Base-by-base conservation (phyloP, 2,888 invertebrate species). In the Drosophila acutilabella region DNA sequence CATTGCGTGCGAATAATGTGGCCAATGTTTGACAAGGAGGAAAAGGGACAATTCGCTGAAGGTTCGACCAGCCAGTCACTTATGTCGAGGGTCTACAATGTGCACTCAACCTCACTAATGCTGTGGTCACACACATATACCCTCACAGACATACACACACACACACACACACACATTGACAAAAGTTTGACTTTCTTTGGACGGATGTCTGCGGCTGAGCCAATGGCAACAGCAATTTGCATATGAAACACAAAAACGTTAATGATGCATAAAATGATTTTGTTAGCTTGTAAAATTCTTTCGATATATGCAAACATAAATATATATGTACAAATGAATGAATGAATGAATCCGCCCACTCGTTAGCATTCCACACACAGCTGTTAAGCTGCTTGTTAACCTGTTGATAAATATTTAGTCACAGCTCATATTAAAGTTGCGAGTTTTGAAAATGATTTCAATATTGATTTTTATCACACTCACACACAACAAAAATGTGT, bases 241-340 rank as follows among this genome's bases (percentile, higher is more conserved):
- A 85, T 85, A 85, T 85, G 88, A 89, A 89, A 84, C 81, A 89
- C 89, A 84, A 81, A 87, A 87, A 81, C 85, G 81, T 89, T 89
- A 85, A 85, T 85, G 85, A 85, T 89, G 85, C 85, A 81, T 73
- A 81, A 85, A 85, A 85, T 85, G 72, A 89, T 89, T 85, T 87
- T 85, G 89, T 87, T 85, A 87, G 88, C 89, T 84, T 89, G 81
- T 81, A 80, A 87, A 87, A 89, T 80, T 89, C 65, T 70, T 75
- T 74, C 74, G 53, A 77, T 71, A 16, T 57, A 14, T 40, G 26
- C 18, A 8, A 40, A 40, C 20, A 52, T 13, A 20, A 20, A 13
- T 23, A 54, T 52, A 68, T 53, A 67, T 62, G 56, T 36, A 36
- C 36, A 13, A 36, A 36, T 36, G 36, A 36, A 82, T 85, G 88